Conservation (phyloP, 2,888 invertebrate species). For the Meandrusa payeni region DNA sequence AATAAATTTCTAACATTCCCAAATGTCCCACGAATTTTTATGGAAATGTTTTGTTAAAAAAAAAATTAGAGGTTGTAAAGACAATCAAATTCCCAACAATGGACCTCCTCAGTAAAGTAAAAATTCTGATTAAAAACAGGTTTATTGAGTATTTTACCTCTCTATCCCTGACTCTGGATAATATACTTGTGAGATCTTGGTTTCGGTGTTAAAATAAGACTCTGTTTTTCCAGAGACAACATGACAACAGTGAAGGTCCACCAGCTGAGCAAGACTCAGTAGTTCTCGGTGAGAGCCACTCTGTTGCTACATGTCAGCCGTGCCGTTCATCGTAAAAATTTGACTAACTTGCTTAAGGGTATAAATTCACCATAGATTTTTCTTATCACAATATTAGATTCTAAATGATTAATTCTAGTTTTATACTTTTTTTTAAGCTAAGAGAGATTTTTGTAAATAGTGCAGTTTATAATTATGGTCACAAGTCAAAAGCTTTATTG, state of each 20-base stretch:
- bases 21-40: no score
- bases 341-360: neutral
- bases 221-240: constrained; percentile 83
- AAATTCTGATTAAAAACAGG: no score
- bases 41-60: no score
- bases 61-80: no score
- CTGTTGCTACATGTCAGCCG: constrained; percentile 84
- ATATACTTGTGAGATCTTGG: no score
- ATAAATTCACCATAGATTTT: constrained; percentile 1
- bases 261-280: constrained; percentile 84
- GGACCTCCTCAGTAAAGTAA: no score
- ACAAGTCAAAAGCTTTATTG: constrained; percentile 22
- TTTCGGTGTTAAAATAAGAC: no score
- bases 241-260: constrained; percentile 85
- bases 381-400: neutral
- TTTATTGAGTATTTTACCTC: no score
- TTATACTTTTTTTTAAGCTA: constrained; percentile 14
- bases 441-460: constrained; percentile 11
- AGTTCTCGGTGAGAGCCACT: constrained; percentile 84
- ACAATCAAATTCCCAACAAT: no score
- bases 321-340: constrained; percentile 70
- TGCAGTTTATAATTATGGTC: constrained; percentile 15
- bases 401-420: neutral
- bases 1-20: no score
- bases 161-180: no score